A percentile compares a stretch with the other conserved stretches of the same genome.
phyloP scores from a whole-genome alignment of 2,888 invertebrate species.

The Psylliodes chrysocephalus region DNA sequence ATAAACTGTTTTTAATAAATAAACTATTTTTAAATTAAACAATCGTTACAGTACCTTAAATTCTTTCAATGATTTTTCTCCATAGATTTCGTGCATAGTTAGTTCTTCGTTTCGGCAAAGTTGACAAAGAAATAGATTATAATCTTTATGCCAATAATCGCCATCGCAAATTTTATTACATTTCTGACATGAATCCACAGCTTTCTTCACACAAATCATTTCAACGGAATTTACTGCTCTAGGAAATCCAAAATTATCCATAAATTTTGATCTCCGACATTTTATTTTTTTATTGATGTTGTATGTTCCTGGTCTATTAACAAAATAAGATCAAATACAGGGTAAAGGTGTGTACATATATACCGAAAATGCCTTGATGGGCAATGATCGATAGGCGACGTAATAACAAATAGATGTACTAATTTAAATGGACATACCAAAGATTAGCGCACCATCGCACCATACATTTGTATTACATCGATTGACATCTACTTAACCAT shows the following conservation, averaged over 20 bases:
- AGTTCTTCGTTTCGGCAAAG: constrained; percentile 63
- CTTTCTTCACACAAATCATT: constrained; percentile 62
- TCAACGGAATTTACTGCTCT: constrained; percentile 63
- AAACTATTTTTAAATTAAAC: too few relatives aligned
- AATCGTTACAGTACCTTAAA: too few relatives aligned
- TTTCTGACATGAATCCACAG: constrained; percentile 61
- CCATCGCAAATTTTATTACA: constrained; percentile 62
- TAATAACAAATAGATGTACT: too few relatives aligned
- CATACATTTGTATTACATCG: too few relatives aligned
- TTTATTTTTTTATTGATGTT: constrained; percentile 39
- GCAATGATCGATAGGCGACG: too few relatives aligned
- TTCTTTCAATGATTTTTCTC: constrained; percentile 49
- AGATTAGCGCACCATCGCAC: too few relatives aligned
- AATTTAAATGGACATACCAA: too few relatives aligned
- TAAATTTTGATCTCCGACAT: constrained; percentile 58
- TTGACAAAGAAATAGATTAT: constrained; percentile 62
- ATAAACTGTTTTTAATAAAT: too few relatives aligned
- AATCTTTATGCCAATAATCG: constrained; percentile 66
- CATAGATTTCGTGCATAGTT: constrained; percentile 53
- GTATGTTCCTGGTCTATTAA: constrained; percentile 56
- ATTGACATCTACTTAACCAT: too few relatives aligned
- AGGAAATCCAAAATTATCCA: constrained; percentile 63
- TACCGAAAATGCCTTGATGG: too few relatives aligned
- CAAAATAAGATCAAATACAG: too few relatives aligned
- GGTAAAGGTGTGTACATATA: too few relatives aligned